Evolutionary conservation across 2,888 invertebrate genomes (phyloP).

Genomic region (Isotomurus palustris): DNA sequence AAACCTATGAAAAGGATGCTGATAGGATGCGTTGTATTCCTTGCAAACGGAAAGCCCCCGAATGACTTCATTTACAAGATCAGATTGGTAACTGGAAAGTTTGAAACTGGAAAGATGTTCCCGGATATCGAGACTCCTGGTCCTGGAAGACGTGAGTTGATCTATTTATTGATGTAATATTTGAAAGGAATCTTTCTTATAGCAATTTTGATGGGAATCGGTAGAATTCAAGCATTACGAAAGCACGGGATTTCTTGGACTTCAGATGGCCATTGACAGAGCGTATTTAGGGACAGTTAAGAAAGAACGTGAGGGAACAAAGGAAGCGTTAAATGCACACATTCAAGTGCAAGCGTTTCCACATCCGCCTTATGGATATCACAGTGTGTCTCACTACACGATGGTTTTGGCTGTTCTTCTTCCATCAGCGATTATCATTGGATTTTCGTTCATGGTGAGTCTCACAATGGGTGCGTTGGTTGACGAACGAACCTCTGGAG

Average conservation of each 20-base stretch:
- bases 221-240: slow-evolving; percentile 14
- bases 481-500: slow-evolving; percentile 14
- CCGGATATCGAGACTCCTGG: slow-evolving; percentile 19
- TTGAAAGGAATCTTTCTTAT: too few relatives aligned
- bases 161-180: too few relatives aligned
- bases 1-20: not conserved
- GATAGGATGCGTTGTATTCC: slow-evolving; percentile 11
- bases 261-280: slow-evolving; percentile 21
- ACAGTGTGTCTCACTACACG: slow-evolving; percentile 16
- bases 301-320: not conserved
- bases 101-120: slow-evolving; percentile 20
- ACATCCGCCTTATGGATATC: slow-evolving; percentile 13
- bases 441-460: slow-evolving; percentile 11
- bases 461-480: slow-evolving; percentile 12
- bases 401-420: slow-evolving; percentile 20
- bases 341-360: slow-evolving; percentile 22
- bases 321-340: not conserved
- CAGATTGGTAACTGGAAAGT: slow-evolving; percentile 16
- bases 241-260: slow-evolving; percentile 22
- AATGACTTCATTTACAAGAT: slow-evolving; percentile 15
- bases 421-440: slow-evolving; percentile 23
- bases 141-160: slow-evolving; percentile 25
- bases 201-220: too few relatives aligned
- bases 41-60: not conserved
- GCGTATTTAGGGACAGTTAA: slow-evolving; percentile 5